A percentile compares a stretch with the other conserved stretches of the same genome.
Conservation (phyloP, 1,140 invertebrate genomes). For the Eumaeus atala region DNA sequence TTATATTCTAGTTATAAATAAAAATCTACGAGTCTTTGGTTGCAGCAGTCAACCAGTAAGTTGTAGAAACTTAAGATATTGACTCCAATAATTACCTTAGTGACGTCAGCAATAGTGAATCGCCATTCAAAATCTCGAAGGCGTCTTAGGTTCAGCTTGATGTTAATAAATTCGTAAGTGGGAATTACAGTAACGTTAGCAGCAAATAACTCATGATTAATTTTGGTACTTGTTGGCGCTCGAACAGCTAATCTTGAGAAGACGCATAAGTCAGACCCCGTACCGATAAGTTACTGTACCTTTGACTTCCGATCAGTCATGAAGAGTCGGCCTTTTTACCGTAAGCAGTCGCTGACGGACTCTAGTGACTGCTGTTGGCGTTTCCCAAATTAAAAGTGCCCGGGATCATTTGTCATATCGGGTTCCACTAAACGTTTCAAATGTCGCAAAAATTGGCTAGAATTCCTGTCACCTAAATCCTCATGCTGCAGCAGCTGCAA, state of each 20-base stretch:
- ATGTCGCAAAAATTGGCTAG: constrained; percentile 23
- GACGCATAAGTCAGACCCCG: neutral
- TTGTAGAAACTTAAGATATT: constrained; percentile 4
- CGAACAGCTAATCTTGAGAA: neutral
- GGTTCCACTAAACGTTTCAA: constrained; percentile 19
- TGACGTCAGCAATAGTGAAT: neutral
- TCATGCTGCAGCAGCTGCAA: neutral
- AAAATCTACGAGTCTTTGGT: neutral
- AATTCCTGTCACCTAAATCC: constrained; percentile 5
- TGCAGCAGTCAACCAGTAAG: constrained; percentile 3
- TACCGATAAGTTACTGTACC: neutral
- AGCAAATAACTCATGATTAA: neutral
- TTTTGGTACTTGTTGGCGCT: neutral
- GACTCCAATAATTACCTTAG: constrained; percentile 2
- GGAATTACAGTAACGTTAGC: constrained; percentile 1
- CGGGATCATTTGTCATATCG: constrained; percentile 14
- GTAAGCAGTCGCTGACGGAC: constrained; percentile 1
- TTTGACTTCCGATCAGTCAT: neutral
- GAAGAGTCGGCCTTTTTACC: neutral
- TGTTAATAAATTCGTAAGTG: neutral
- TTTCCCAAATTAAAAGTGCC: neutral
- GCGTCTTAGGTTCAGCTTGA: neutral
- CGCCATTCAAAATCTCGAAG: neutral
- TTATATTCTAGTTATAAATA: no score
- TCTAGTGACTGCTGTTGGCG: constrained; percentile 3